Evolutionary conservation across 2,888 invertebrate genomes (phyloP).

Genomic region (Euclidia mi): DNA sequence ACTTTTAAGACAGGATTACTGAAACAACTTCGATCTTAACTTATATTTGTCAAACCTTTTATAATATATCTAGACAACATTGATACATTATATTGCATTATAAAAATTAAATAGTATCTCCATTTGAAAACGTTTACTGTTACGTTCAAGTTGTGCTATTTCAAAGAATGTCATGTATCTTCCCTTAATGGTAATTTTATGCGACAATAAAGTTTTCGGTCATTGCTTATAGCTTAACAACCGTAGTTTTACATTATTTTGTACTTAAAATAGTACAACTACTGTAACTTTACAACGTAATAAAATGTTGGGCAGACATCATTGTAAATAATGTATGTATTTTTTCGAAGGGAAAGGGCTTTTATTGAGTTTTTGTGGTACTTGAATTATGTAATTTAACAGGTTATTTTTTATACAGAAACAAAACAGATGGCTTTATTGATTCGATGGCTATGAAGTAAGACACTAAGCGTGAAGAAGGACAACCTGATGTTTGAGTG

Average conservation of each 20-base stretch:
- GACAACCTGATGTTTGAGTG: too few relatives aligned
- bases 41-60: too few relatives aligned
- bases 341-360: slow-evolving; percentile 26
- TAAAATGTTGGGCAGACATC: slow-evolving; percentile 43
- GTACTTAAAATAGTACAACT: slow-evolving; percentile 45
- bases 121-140: slow-evolving; percentile 56
- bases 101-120: slow-evolving; percentile 44
- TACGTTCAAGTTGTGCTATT: slow-evolving; percentile 51
- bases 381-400: slow-evolving; percentile 8
- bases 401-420: too few relatives aligned
- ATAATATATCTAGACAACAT: not conserved
- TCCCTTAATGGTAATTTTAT: slow-evolving; percentile 65
- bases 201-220: slow-evolving; percentile 62
- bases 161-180: slow-evolving; percentile 57
- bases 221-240: slow-evolving; percentile 58
- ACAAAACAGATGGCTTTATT: too few relatives aligned
- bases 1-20: too few relatives aligned
- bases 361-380: slow-evolving; percentile 7
- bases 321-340: slow-evolving; percentile 45
- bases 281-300: slow-evolving; percentile 38
- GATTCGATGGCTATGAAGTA: too few relatives aligned
- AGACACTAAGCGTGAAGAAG: too few relatives aligned
- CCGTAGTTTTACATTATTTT: slow-evolving; percentile 63
- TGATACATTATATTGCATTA: slow-evolving; percentile 31
- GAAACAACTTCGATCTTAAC: too few relatives aligned